Percentiles rank a stretch among this genome's conserved stretches.
Evolutionary conservation across 2,797 vertebrate species (phyloP).

Genomic region (Prionace glauca): DNA sequence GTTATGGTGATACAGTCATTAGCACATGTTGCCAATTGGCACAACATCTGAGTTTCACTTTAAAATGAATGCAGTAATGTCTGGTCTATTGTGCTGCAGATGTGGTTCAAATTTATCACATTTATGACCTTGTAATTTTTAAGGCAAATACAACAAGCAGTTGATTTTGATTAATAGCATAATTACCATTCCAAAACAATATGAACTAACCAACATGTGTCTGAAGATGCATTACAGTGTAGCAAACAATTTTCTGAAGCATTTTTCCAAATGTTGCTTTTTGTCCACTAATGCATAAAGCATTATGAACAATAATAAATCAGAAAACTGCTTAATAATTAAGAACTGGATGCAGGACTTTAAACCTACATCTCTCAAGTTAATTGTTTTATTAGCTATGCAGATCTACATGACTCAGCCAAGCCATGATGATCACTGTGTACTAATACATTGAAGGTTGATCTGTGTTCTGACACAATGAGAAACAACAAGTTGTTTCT

Average conservation of each 20-base stretch:
- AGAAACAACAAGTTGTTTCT: neutral
- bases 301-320: neutral
- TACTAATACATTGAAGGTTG: neutral
- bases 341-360: neutral
- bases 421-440: neutral
- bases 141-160: neutral
- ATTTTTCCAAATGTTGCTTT: neutral
- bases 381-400: too few species aligned
- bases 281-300: neutral
- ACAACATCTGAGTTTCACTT: neutral
- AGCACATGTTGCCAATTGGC: neutral
- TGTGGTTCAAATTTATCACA: neutral
- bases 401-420: neutral
- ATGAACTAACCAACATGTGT: neutral
- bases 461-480: neutral
- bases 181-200: constrained; percentile 14
- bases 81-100: neutral
- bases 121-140: neutral
- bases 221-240: neutral
- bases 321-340: neutral
- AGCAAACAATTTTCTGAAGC: constrained; percentile 13
- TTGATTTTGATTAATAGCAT: neutral
- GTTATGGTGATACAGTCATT: neutral
- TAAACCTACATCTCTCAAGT: neutral
- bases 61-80: neutral